Base-by-base conservation (phyloP, 2,113 vertebrate genomes). In the Ctenomys sociabilis region DNA sequence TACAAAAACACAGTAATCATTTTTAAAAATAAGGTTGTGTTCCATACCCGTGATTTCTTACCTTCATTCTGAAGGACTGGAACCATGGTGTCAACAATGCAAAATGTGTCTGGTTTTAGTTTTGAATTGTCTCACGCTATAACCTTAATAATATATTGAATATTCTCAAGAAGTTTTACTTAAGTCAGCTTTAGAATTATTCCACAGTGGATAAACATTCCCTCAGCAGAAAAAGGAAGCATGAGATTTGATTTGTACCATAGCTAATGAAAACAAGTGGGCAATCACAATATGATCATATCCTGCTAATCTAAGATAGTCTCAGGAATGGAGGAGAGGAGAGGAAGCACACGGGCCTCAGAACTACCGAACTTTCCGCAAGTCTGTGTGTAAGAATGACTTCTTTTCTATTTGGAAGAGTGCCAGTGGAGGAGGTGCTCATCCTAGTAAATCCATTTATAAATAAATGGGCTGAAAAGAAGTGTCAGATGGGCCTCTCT, bases 221-320 rank as follows among this genome's bases (percentile, higher is more conserved):
- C 14, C 49, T 75, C 88, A 94, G 66, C 49, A 96, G 72, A 40
- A 88, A 88, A 83, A 91, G 80, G 83, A 97, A 95, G 94, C 95
- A 87, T 97, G 83, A 95, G 85, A 97, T 98, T 96, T 96, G 78
- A 97, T 97, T 95, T 94, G 90, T 93, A 63, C 85, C 35, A 0
- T 95, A 70, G 88, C 88, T 93, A 97, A 97, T 26, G 49, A 92
- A 94, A 95, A 88, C 97, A 95, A 95, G 93, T 66, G 61, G 88
- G 61, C 81, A 92, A 83, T 95, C 85, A 87, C 37, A 73, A 11
- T 78, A 81, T 90, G 95, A 92, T 96, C 57, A 43, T 26, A 89
- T 80, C 54, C 73, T 93, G 35, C 78, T 88, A 83, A 95, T 95
- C 43, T 90, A 63, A 85, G 78, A 66, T 80, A 49, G 81, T 72